A percentile compares a stretch with the other conserved stretches of the same genome.
phyloP scores from a whole-genome alignment of 2,113 vertebrate genomes.

The Tricholaema leucomelas region DNA sequence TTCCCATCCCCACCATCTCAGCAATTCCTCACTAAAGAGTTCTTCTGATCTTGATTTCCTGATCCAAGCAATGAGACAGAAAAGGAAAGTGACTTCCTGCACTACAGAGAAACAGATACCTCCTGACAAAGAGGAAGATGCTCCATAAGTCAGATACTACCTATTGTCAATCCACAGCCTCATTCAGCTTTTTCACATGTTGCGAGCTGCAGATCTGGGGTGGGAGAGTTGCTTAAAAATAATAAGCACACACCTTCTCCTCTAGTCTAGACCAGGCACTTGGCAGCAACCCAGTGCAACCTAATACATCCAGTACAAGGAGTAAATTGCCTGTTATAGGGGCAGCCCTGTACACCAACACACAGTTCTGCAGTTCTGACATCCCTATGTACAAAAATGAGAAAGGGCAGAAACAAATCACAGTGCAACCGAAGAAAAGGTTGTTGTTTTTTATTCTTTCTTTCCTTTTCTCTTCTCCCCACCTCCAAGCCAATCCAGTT shows the following conservation, averaged over 20 bases:
- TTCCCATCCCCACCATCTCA: not conserved
- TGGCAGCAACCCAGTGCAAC: conserved; percentile 26
- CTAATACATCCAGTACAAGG: conserved; percentile 7
- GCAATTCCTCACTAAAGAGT: not conserved
- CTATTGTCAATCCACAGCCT: not conserved
- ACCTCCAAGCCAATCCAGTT: not conserved
- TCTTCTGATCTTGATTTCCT: not conserved
- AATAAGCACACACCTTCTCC: not conserved
- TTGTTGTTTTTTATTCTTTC: not conserved
- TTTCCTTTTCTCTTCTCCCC: not conserved
- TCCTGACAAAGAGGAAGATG: not conserved
- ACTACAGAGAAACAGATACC: not conserved
- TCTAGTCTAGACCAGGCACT: not conserved
- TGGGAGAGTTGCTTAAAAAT: not conserved
- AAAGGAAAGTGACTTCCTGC: not conserved
- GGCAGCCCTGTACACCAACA: not conserved
- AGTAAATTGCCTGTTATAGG: conserved; percentile 21
- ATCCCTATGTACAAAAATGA: not conserved
- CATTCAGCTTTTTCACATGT: not conserved
- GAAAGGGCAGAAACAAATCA: not conserved
- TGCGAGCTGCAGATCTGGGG: not conserved
- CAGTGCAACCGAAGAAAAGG: not conserved
- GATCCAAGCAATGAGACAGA: not conserved
- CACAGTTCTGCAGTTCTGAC: not conserved
- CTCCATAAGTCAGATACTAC: not conserved